A percentile compares a stretch with the other conserved stretches of the same genome.
These are phyloP conservation scores for Dicentrarchus labrax DNA, from an alignment of 2,113 vertebrate species.

Conservation along the genomic window DNA sequence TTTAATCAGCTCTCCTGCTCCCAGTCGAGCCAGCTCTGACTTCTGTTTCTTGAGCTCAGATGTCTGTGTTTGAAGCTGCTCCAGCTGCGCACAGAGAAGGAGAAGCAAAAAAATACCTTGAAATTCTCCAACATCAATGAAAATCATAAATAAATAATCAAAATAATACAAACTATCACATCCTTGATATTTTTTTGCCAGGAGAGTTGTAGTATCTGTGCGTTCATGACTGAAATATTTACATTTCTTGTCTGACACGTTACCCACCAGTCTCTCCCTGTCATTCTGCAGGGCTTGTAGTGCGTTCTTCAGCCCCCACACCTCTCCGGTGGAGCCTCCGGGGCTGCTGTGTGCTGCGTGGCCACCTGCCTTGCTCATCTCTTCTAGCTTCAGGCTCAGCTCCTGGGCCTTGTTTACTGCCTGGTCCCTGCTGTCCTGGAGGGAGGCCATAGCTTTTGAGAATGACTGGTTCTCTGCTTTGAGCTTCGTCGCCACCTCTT, in stretches of 20 bases:
- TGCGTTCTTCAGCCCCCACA: slow-evolving; percentile 92
- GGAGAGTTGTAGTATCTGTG: not conserved
- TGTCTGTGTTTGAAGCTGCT: slow-evolving; percentile 88
- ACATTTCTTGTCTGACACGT: not conserved
- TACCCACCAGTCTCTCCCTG: slow-evolving; percentile 92
- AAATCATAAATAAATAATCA: not conserved
- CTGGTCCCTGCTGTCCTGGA: slow-evolving; percentile 91
- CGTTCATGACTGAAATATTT: not conserved
- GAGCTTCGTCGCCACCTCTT: slow-evolving; percentile 86
- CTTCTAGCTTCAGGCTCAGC: slow-evolving; percentile 81
- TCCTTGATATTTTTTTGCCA: not conserved
- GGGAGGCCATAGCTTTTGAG: slow-evolving; percentile 91
- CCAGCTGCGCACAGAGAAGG: slow-evolving; percentile 80
- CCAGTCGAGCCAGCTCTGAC: slow-evolving; percentile 87
- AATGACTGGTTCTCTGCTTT: slow-evolving; percentile 91
- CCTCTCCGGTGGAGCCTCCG: slow-evolving; percentile 79
- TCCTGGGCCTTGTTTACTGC: slow-evolving; percentile 82
- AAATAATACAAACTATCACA: not conserved
- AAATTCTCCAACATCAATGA: not conserved
- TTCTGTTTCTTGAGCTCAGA: slow-evolving; percentile 88
- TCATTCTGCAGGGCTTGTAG: slow-evolving; percentile 94
- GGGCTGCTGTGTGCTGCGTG: slow-evolving; percentile 50
- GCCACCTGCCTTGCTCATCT: slow-evolving; percentile 76
- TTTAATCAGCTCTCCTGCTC: slow-evolving; percentile 87
- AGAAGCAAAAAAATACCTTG: not conserved